These are phyloP conservation scores for Meghimatium bilineatum DNA, from an alignment of 2,888 invertebrate species.

Conservation along the genomic window DNA sequence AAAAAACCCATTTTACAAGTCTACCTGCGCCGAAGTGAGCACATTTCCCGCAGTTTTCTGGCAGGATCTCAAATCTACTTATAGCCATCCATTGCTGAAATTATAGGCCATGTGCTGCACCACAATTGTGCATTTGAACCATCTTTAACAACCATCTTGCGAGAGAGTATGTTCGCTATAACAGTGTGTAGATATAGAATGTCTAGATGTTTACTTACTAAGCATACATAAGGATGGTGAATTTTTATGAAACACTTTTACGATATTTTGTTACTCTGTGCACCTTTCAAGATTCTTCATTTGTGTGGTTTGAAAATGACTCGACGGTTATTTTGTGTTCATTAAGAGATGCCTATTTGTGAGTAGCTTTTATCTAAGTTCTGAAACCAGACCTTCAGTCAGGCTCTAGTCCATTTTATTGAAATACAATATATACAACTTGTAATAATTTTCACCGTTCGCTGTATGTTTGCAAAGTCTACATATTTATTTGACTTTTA, in stretches of 20 bases:
- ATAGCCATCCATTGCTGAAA: not conserved
- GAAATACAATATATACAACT: too few relatives aligned
- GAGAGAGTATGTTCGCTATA: not conserved
- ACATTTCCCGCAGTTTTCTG: slow-evolving; percentile 22
- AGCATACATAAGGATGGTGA: not conserved
- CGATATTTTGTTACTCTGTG: not conserved
- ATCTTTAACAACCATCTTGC: not conserved
- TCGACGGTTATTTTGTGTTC: not conserved
- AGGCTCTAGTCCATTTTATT: too few relatives aligned
- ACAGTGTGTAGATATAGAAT: not conserved
- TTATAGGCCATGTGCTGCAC: slow-evolving; percentile 8
- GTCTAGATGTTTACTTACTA: slow-evolving; percentile 2
- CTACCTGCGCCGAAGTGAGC: not conserved
- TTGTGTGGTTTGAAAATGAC: not conserved
- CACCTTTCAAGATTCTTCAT: slow-evolving; percentile 1
- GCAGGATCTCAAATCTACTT: slow-evolving; percentile 18
- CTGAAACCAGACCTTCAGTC: too few relatives aligned
- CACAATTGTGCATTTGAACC: not conserved
- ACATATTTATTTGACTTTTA: too few relatives aligned
- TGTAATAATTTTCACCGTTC: too few relatives aligned
- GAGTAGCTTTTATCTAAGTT: not conserved
- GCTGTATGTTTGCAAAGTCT: too few relatives aligned
- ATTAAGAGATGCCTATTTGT: not conserved
- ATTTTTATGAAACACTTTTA: not conserved
- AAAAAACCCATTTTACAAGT: not conserved